These are phyloP conservation scores for Limnothrissa miodon DNA, from an alignment of 2,113 vertebrate species.

Conservation along the genomic window DNA sequence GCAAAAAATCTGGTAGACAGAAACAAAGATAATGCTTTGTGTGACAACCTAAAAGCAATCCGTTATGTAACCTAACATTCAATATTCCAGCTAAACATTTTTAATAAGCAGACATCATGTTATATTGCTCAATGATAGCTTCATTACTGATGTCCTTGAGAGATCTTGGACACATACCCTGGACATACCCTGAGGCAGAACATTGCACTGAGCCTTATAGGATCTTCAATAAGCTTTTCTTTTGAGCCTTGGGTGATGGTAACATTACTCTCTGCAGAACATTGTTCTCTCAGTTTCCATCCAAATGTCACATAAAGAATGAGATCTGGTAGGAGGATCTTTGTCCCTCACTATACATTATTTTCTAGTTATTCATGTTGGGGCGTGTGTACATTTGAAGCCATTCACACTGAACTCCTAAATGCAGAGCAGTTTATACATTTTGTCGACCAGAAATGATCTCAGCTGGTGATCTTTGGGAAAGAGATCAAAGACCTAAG, in stretches of 20 bases:
- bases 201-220: background rate
- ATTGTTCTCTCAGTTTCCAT: too few species aligned
- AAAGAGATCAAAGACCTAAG: background rate
- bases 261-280: too few species aligned
- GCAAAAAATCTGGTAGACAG: too few species aligned
- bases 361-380: background rate
- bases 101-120: background rate
- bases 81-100: background rate
- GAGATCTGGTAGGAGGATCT: too few species aligned
- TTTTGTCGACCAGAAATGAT: background rate
- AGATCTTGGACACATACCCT: background rate
- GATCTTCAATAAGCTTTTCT: background rate
- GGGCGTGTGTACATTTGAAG: background rate
- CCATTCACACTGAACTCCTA: background rate
- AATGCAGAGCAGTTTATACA: background rate
- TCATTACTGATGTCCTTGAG: background rate
- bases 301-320: too few species aligned
- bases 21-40: too few species aligned
- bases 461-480: background rate
- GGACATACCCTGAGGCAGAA: background rate
- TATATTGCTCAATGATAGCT: background rate
- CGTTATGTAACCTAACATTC: background rate
- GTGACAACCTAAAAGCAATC: background rate
- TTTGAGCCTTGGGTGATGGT: too few species aligned
- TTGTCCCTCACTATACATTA: background rate